Conservation (phyloP, 2,888 invertebrate species). For the Cenopis cana region DNA sequence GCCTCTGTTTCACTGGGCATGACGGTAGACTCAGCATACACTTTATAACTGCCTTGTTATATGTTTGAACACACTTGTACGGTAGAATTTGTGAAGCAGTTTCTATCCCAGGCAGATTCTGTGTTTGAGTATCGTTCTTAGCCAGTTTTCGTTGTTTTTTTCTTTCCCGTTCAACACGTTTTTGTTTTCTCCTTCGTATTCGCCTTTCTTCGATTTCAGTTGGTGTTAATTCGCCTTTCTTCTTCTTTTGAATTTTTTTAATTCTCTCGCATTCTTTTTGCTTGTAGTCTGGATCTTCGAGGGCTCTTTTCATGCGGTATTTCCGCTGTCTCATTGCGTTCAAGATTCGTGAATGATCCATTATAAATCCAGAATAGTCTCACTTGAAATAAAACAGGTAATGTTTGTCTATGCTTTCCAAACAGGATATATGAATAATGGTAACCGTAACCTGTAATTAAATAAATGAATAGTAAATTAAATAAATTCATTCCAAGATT, state of each 20-base stretch:
- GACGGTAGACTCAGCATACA: slow-evolving; percentile 1
- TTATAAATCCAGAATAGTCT: neutral
- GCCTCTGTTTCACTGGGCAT: neutral
- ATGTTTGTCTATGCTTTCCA: neutral
- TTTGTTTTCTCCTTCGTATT: neutral
- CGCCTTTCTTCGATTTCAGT: neutral
- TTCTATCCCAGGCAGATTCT: neutral
- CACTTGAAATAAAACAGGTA: neutral
- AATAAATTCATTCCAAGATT: neutral
- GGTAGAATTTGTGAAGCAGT: neutral
- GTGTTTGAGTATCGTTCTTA: neutral
- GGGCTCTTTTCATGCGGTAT: neutral
- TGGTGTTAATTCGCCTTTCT: neutral
- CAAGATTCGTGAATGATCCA: slow-evolving; percentile 6
- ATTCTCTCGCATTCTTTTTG: slow-evolving; percentile 11
- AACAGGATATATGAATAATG: neutral
- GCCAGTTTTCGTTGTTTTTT: neutral
- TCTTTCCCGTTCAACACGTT: slow-evolving; percentile 12
- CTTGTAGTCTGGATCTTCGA: slow-evolving; percentile 15
- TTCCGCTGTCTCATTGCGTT: slow-evolving; percentile 7
- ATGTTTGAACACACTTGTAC: neutral
- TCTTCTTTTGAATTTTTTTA: slow-evolving; percentile 7
- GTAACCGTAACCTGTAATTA: neutral
- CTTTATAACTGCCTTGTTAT: slow-evolving; percentile 2
- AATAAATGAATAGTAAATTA: neutral